Base-by-base conservation (phyloP, 1,140 invertebrate species). In the Tetramorium simillimum region DNA sequence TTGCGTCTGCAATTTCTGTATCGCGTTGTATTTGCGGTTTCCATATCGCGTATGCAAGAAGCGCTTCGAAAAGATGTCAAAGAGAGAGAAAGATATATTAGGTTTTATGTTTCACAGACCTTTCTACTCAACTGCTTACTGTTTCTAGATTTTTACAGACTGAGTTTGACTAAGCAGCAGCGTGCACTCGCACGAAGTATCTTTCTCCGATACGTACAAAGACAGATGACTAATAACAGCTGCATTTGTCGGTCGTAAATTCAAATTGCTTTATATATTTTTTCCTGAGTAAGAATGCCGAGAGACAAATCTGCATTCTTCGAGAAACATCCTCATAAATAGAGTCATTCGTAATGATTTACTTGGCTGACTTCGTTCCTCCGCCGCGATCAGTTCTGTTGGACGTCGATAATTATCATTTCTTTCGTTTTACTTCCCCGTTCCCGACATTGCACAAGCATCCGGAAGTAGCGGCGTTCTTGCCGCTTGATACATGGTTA, bases 361-460 rank as follows among this genome's bases (percentile, higher is more conserved):
- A 70, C 63, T 24, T 10, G 33, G 18, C 16, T 56, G 28, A 72
- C 28, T 43, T 28, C 6, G 46, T 69, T 58, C 40, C 51, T 67
- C 10, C n/a, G 14, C 16, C 16, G 60, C 56, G 10, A 86, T 86
- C 67, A 28, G 40, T 86, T 78, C 53, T 56, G 12, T 24, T 21
- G 75, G 62, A 62, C 72, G n/a, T 51, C 33, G 62, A 78, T 91
- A 88, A 91, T 91, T 88, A 90, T 90, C 70, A 49, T 78, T 82
- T 90, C 81, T 86, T 88, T 88, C 86, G 21, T 88, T 53, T 67
- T 46, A 43, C 90, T 91, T 90, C 86, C 86, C 85, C 78, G 90
- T 91, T 91, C 90, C 86, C 69, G 78, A 84, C 86, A 56, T 90
- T 91, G 90, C 90, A 81, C 90, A 91, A 88, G 90, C 89, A 91